Conservation (phyloP, 2,888 invertebrate genomes). For the Gortyna flavago region DNA sequence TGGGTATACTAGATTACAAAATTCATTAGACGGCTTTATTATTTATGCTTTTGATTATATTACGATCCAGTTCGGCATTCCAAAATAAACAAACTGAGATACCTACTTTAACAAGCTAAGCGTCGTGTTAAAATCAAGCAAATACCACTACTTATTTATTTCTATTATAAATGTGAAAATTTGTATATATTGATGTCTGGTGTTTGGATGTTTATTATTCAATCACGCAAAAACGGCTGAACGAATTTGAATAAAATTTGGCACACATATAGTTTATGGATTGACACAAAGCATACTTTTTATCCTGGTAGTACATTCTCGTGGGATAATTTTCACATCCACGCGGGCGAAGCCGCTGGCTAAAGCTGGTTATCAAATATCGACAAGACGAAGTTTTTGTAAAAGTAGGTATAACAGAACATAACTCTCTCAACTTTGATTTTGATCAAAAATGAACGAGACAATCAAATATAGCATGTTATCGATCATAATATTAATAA, state of each 20-base stretch:
- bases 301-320: not conserved
- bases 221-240: not conserved
- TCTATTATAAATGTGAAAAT: no score
- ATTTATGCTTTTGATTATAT: slow-evolving; percentile 11
- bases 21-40: slow-evolving; percentile 26
- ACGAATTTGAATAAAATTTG: not conserved
- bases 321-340: no score
- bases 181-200: no score
- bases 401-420: not conserved
- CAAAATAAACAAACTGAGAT: not conserved
- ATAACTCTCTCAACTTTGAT: not conserved
- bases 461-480: not conserved
- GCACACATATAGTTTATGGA: not conserved
- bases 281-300: not conserved
- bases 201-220: no score
- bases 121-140: not conserved
- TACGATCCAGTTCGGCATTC: not conserved
- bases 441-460: not conserved
- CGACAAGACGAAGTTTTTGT: not conserved
- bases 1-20: slow-evolving; percentile 42
- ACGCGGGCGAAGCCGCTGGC: no score
- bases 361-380: not conserved
- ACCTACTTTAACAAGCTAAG: not conserved
- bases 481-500: not conserved
- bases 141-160: no score